Evolutionary conservation across 2,888 invertebrate species (phyloP), one percentile per base, ranked within the genome.

Genomic region (Drosophila rubida): DNA sequence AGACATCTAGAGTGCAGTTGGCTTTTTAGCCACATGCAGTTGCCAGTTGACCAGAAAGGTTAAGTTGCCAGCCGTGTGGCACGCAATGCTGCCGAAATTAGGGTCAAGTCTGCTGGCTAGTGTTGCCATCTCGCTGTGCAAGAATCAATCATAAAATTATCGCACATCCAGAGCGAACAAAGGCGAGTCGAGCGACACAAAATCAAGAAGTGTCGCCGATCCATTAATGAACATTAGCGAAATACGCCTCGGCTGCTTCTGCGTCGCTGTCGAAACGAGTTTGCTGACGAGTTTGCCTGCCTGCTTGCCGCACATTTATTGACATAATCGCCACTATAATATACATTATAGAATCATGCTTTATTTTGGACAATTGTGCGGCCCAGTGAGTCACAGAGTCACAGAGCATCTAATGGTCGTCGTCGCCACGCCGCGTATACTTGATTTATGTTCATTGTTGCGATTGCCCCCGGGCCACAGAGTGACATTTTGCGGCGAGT

Each of bases 141-240:
- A 49, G 66, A 80, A 81, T 75, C 53, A 78, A 81, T 81, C 79
- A 78, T 67, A 63, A 63, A 59, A 49, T 57, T 27, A 58, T 58
- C 41, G 50, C 37, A 22, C 14, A 22, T 37, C 22, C 4, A 32
- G 3, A 32, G n/a, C n/a, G n/a, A 32, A 19, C n/a, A 19, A 22
- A 6, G 22, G 2, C 6, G 6, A 60, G 45, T 44, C 45, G 54
- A n/a, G n/a, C n/a, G n/a, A n/a, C n/a, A 54, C 39, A 60, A 65
- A 58, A 27, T n/a, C n/a, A n/a, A n/a, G n/a, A 51, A 48, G 30
- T 68, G 69, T 59, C 42, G 60, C 69, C 53, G 64, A 65, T 53
- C 80, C 82, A 82, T 78, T 79, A 79, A 75, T 82, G 76, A 71
- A 57, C 70, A 78, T 78, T 75, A 75, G 79, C 79, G 42, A 68